These are phyloP conservation scores for Dasyurus viverrinus DNA, from an alignment of 2,113 vertebrate genomes.

Conservation along the genomic window DNA sequence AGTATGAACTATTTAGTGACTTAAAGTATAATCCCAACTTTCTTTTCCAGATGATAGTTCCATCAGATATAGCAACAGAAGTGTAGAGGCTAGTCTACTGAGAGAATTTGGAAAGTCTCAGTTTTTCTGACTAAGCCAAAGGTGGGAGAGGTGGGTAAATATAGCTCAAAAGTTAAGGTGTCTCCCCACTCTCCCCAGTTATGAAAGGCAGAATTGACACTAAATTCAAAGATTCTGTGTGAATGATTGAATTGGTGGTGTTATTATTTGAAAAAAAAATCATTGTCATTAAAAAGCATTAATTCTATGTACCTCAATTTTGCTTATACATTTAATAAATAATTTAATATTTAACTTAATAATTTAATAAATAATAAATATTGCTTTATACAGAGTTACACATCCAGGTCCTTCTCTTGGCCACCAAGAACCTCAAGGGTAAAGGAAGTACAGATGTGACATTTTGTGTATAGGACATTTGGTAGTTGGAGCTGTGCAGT, in stretches of 20 bases:
- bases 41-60: background rate
- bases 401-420: background rate
- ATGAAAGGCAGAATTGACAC: background rate
- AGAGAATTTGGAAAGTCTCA: background rate
- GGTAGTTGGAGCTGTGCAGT: background rate
- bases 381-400: background rate
- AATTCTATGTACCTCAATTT: background rate
- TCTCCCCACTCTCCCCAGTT: background rate
- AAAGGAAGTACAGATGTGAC: background rate
- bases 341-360: too few relatives aligned
- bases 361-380: too few relatives aligned
- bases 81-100: background rate
- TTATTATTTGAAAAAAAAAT: background rate
- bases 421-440: background rate
- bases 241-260: background rate
- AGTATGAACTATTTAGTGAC: background rate
- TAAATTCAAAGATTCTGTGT: background rate
- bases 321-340: too few relatives aligned
- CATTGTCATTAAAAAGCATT: background rate
- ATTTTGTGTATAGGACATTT: background rate
- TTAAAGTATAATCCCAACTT: background rate
- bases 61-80: slow-evolving; percentile 29
- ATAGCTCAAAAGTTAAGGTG: background rate
- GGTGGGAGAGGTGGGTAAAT: background rate
- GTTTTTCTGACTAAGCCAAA: slow-evolving; percentile 33